phyloP scores from a whole-genome alignment of 2,888 invertebrate species.

The Troilus luridus region DNA sequence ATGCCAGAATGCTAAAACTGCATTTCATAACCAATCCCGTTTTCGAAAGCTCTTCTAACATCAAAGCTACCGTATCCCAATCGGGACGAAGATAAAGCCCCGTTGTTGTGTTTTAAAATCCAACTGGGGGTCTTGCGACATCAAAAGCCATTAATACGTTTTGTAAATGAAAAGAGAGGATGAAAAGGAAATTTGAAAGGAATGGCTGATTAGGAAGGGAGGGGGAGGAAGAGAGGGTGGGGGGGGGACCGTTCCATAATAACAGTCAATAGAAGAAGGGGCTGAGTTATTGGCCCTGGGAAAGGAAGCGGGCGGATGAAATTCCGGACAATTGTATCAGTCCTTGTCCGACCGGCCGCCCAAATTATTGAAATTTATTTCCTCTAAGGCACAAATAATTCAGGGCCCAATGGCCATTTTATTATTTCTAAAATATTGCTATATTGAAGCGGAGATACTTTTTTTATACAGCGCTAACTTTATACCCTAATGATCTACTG shows the following conservation, averaged over 20 bases:
- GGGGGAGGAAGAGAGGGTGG: neutral
- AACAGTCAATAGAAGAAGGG: conserved; percentile 38
- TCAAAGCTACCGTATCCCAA: neutral
- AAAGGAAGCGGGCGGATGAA: conserved; percentile 22
- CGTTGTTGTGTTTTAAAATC: conserved; percentile 51
- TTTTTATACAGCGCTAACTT: neutral
- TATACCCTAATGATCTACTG: too few species aligned
- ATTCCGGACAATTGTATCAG: conserved; percentile 20
- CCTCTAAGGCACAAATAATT: neutral
- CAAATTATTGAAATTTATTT: conserved; percentile 32
- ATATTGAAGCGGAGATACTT: neutral
- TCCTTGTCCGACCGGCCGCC: neutral
- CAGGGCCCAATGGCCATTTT: neutral
- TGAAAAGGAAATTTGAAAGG: conserved; percentile 41
- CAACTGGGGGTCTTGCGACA: neutral
- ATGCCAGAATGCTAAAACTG: neutral
- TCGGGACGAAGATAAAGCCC: neutral
- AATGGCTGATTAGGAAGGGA: conserved; percentile 29
- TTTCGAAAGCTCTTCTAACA: neutral
- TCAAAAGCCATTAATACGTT: conserved; percentile 36
- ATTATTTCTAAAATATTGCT: neutral
- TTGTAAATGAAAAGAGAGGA: conserved; percentile 18
- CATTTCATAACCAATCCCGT: too few species aligned
- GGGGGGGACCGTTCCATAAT: neutral
- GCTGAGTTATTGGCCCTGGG: conserved; percentile 16